These are phyloP conservation scores for Triplophysa bombifrons DNA, from an alignment of 2,797 vertebrate species.

Conservation along the genomic window DNA sequence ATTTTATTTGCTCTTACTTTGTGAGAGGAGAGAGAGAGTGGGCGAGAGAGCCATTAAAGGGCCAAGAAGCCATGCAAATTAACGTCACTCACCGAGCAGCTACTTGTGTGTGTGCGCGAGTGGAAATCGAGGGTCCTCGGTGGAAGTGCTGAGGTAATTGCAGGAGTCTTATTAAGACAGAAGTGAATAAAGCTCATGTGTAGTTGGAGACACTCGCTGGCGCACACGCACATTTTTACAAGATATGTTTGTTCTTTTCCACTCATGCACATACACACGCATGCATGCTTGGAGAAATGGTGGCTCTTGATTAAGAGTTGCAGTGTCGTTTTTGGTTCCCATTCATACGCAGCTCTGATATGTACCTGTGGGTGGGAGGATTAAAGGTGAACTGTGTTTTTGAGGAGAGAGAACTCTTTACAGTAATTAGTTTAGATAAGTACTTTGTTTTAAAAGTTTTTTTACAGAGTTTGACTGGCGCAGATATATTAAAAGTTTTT, in stretches of 20 bases:
- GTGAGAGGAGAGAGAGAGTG: slow-evolving; percentile 40
- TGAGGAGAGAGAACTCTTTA: slow-evolving; percentile 23
- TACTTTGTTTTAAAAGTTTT: slow-evolving; percentile 38
- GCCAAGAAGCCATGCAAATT: slow-evolving; percentile 84
- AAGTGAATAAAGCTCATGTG: slow-evolving; percentile 23
- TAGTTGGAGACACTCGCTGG: slow-evolving; percentile 39
- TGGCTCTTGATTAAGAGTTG: slow-evolving; percentile 1
- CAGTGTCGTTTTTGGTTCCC: not conserved
- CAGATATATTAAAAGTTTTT: not conserved
- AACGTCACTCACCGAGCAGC: slow-evolving; percentile 77
- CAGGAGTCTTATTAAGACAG: slow-evolving; percentile 53
- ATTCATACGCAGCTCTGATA: not conserved
- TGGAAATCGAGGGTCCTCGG: slow-evolving; percentile 49
- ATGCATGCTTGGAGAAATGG: not conserved
- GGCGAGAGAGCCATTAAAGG: slow-evolving; percentile 59
- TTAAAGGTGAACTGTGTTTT: slow-evolving; percentile 47
- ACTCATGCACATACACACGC: slow-evolving; percentile 28
- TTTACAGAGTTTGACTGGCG: not conserved
- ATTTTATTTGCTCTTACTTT: slow-evolving; percentile 54
- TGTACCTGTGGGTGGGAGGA: slow-evolving; percentile 13
- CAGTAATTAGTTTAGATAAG: slow-evolving; percentile 43
- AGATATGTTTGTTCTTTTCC: slow-evolving; percentile 4
- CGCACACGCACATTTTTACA: slow-evolving; percentile 32
- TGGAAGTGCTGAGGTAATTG: slow-evolving; percentile 52
- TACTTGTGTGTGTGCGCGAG: slow-evolving; percentile 46